Percentiles rank a stretch among this genome's conserved stretches.
These are phyloP conservation scores for Poeciliopsis retropinna DNA, from an alignment of 2,113 vertebrate species.

Conservation along the genomic window DNA sequence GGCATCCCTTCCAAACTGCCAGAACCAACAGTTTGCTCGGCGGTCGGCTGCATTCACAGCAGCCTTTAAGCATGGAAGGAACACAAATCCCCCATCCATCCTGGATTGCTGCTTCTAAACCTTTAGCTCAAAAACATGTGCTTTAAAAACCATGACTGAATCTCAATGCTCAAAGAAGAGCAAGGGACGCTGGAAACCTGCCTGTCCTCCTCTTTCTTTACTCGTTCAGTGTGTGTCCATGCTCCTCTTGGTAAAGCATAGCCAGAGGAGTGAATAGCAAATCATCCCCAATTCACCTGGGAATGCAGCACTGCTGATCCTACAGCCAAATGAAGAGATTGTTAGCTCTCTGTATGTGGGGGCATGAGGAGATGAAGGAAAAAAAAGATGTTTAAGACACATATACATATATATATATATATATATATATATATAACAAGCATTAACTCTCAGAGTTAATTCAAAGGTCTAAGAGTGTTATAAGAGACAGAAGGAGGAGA, in stretches of 20 bases:
- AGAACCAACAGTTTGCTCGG: conserved; percentile 69
- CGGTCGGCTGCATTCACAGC: conserved; percentile 62
- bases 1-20: conserved; percentile 71
- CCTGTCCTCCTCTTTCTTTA: conserved; percentile 30
- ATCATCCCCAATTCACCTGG: conserved; percentile 62
- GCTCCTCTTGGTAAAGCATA: conserved; percentile 56
- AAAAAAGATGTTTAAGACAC: conserved; percentile 5
- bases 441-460: conserved; percentile 3
- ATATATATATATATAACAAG: neutral
- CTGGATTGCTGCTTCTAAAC: conserved; percentile 62
- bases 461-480: conserved; percentile 21
- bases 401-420: conserved; percentile 14
- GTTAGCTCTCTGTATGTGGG: conserved; percentile 19
- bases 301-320: conserved; percentile 49
- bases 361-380: conserved; percentile 8
- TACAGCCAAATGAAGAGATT: conserved; percentile 60
- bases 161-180: conserved; percentile 49
- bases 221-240: conserved; percentile 32
- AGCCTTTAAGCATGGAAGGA: conserved; percentile 49
- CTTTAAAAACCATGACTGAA: conserved; percentile 51
- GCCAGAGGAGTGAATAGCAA: conserved; percentile 66
- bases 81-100: conserved; percentile 73
- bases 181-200: conserved; percentile 42
- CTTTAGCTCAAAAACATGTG: conserved; percentile 72
- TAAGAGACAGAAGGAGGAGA: neutral